These are phyloP conservation scores for Sialis fuliginosa DNA, from an alignment of 2,888 invertebrate species.

Conservation along the genomic window DNA sequence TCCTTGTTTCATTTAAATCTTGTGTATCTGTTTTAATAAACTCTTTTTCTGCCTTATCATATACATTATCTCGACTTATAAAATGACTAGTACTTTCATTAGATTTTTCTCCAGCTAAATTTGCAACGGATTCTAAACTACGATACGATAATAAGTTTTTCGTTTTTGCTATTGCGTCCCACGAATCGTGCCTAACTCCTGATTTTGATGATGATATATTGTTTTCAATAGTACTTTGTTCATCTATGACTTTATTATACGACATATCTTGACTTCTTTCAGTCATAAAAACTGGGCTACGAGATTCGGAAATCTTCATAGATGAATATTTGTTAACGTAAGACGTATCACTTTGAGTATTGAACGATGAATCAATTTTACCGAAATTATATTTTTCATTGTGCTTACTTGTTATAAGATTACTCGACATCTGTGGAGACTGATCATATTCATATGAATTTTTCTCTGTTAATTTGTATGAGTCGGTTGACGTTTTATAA, in stretches of 20 bases:
- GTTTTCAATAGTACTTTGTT: conserved; percentile 17
- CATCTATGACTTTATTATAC: neutral
- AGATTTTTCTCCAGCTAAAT: conserved; percentile 42
- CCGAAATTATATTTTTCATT: too few relatives aligned
- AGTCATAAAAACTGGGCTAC: conserved; percentile 20
- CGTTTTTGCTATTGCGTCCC: conserved; percentile 70
- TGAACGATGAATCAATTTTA: too few relatives aligned
- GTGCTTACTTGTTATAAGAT: too few relatives aligned
- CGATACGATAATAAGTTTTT: conserved; percentile 52
- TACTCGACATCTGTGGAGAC: too few relatives aligned
- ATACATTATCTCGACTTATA: neutral
- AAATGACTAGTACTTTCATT: conserved; percentile 24
- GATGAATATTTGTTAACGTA: conserved; percentile 21
- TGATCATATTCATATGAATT: too few relatives aligned
- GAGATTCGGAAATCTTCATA: conserved; percentile 18
- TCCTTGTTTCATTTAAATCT: too few relatives aligned
- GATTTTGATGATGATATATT: neutral
- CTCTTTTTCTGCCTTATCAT: neutral
- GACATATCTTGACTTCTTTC: conserved; percentile 15
- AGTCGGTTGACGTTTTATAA: too few relatives aligned
- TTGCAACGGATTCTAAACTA: conserved; percentile 51
- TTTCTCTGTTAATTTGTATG: too few relatives aligned
- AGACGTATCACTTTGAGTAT: neutral
- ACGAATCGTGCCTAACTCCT: conserved; percentile 50
- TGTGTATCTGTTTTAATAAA: too few relatives aligned